phyloP scores from a whole-genome alignment of 1,140 invertebrate species.

The Apis laboriosa region DNA sequence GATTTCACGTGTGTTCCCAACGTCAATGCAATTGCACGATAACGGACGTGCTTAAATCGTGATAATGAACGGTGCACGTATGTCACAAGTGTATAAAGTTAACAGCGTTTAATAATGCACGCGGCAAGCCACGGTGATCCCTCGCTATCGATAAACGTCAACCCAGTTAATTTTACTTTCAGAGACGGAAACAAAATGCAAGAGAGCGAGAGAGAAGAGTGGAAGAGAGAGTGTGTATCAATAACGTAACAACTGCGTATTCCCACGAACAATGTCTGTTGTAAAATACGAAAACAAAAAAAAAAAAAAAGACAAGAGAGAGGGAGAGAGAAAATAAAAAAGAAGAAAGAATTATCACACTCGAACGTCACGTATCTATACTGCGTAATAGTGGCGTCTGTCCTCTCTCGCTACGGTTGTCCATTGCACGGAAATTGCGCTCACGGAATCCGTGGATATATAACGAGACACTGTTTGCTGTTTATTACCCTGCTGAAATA shows the following conservation, averaged over 20 bases:
- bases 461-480: slow-evolving; percentile 35
- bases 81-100: slow-evolving; percentile 64
- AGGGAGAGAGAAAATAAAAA: background rate
- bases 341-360: slow-evolving; percentile 19
- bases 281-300: background rate
- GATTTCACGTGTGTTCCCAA: slow-evolving; percentile 44
- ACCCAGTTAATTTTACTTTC: slow-evolving; percentile 59
- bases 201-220: background rate
- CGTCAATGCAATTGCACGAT: slow-evolving; percentile 40
- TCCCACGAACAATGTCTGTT: slow-evolving; percentile 40
- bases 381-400: background rate
- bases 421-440: slow-evolving; percentile 45
- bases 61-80: slow-evolving; percentile 56
- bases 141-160: slow-evolving; percentile 60
- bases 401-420: slow-evolving; percentile 11
- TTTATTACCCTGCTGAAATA: slow-evolving; percentile 25
- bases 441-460: slow-evolving; percentile 41
- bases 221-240: slow-evolving; percentile 39
- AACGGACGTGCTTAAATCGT: slow-evolving; percentile 59
- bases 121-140: slow-evolving; percentile 31
- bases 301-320: background rate
- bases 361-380: slow-evolving; percentile 19
- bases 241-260: slow-evolving; percentile 66
- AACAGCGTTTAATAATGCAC: slow-evolving; percentile 64
- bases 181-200: background rate